Evolutionary conservation across 2,888 invertebrate genomes (phyloP).

Genomic region (Branchellion lobata): DNA sequence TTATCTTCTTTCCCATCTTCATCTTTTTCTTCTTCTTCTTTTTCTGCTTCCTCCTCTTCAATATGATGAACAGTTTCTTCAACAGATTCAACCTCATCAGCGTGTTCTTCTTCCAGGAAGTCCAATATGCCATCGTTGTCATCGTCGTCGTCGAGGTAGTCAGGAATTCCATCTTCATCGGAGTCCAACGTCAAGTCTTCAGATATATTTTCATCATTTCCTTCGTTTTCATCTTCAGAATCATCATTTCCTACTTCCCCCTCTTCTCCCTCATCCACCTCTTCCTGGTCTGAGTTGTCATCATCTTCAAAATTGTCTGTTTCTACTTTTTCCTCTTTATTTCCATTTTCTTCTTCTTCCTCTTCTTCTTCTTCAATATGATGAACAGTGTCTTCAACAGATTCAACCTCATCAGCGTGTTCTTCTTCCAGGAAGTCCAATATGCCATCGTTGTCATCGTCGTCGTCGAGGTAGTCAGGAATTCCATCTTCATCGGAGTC

Average conservation of each 20-base stretch:
- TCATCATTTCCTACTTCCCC: background rate
- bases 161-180: conserved; percentile 43
- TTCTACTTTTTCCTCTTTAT: background rate
- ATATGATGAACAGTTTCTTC: conserved; percentile 35
- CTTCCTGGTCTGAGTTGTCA: background rate
- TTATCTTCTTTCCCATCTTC: conserved; percentile 22
- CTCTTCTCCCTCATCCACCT: background rate
- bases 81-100: conserved; percentile 40
- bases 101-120: conserved; percentile 41
- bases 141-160: conserved; percentile 47
- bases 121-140: conserved; percentile 48
- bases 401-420: background rate
- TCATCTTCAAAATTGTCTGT: background rate
- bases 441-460: conserved; percentile 51
- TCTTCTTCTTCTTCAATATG: conserved; percentile 42
- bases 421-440: conserved; percentile 44
- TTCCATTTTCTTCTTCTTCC: conserved; percentile 48
- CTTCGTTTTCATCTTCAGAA: background rate
- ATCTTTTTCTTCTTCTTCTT: conserved; percentile 1
- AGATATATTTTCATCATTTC: background rate
- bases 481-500: conserved; percentile 46
- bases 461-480: conserved; percentile 51
- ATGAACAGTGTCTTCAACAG: conserved; percentile 15
- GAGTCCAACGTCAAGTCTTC: conserved; percentile 29
- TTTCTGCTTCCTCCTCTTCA: background rate